These are phyloP conservation scores for Sphecodes monilicornis DNA, from an alignment of 2,888 invertebrate genomes.

Conservation along the genomic window DNA sequence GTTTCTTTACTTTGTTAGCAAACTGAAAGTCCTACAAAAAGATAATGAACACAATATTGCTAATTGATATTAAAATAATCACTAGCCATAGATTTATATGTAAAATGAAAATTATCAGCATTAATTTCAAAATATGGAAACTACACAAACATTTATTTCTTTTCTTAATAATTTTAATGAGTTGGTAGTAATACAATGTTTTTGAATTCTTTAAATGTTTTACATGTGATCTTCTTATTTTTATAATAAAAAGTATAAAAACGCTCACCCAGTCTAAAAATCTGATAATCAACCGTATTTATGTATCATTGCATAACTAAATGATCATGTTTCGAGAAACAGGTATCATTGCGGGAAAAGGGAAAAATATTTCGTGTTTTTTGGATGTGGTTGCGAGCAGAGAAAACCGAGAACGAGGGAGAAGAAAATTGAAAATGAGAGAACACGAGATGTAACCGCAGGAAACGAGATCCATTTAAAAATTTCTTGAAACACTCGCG, in stretches of 20 bases:
- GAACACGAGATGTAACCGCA: slow-evolving; percentile 31
- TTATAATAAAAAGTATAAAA: not conserved
- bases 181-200: too few relatives aligned
- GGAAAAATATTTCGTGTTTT: not conserved
- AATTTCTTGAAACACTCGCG: slow-evolving; percentile 22
- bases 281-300: not conserved
- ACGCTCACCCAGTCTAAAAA: not conserved
- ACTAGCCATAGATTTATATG: not conserved
- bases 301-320: not conserved
- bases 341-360: not conserved
- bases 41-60: not conserved
- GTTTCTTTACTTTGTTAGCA: too few relatives aligned
- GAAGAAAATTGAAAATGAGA: slow-evolving; percentile 3
- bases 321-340: not conserved
- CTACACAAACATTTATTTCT: too few relatives aligned
- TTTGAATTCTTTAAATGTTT: too few relatives aligned
- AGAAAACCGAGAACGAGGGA: slow-evolving; percentile 11
- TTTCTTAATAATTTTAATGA: too few relatives aligned
- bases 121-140: too few relatives aligned
- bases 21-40: too few relatives aligned
- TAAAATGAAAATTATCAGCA: not conserved
- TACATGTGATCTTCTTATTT: not conserved
- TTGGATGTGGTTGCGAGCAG: not conserved
- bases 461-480: slow-evolving; percentile 47
- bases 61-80: not conserved